Conservation (phyloP, 2,797 vertebrate genomes). For the Aldrovandia affinis region DNA sequence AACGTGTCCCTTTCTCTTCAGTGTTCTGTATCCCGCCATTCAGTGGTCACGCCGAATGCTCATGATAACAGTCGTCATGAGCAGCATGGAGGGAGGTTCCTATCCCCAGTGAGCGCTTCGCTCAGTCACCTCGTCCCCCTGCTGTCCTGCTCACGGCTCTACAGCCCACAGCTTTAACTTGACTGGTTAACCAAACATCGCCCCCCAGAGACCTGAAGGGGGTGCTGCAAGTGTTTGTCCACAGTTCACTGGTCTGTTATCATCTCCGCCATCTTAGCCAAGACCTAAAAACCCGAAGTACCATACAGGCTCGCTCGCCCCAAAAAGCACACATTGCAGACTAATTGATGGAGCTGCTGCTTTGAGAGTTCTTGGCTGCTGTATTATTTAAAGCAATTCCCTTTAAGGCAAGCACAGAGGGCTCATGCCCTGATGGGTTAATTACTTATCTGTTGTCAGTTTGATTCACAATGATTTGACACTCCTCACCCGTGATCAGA, state of each 20-base stretch:
- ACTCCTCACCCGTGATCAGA: background rate
- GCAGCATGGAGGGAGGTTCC: too few species aligned
- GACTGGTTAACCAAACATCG: too few species aligned
- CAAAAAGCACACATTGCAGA: background rate
- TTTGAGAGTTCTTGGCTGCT: background rate
- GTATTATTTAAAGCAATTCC: background rate
- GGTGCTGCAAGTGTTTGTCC: too few species aligned
- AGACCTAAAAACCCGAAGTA: background rate
- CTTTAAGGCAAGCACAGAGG: background rate
- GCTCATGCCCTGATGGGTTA: background rate
- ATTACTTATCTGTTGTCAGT: constrained; percentile 5
- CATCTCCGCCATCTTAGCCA: background rate
- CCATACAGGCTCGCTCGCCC: background rate
- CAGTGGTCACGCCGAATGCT: too few species aligned
- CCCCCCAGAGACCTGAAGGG: too few species aligned
- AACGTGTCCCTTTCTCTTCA: too few species aligned
- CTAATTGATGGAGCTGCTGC: background rate
- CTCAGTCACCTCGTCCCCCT: too few species aligned
- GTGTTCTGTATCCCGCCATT: too few species aligned
- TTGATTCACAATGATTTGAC: constrained; percentile 11
- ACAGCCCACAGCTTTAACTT: too few species aligned
- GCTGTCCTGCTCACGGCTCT: too few species aligned
- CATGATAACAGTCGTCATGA: too few species aligned
- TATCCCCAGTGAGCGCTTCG: too few species aligned
- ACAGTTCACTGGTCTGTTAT: background rate